These are phyloP conservation scores for Strigops habroptila DNA, from an alignment of 2,113 vertebrate genomes.

Conservation along the genomic window DNA sequence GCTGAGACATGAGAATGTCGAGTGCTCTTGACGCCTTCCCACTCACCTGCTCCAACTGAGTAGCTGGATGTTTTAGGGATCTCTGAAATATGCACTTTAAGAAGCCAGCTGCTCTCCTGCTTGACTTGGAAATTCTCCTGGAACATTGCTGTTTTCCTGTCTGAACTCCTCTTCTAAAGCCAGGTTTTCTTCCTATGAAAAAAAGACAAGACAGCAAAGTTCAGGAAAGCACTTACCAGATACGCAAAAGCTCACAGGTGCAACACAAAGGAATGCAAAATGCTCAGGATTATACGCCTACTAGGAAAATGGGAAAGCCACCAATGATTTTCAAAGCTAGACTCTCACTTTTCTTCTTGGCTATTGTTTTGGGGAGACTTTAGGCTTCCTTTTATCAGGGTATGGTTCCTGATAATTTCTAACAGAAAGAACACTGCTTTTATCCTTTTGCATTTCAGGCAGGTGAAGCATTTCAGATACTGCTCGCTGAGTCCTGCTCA, in stretches of 20 bases:
- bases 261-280: neutral
- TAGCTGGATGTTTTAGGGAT: neutral
- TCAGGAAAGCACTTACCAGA: neutral
- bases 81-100: neutral
- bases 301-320: neutral
- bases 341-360: neutral
- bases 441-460: neutral
- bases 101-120: neutral
- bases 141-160: neutral
- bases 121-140: neutral
- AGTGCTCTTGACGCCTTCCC: accelerated
- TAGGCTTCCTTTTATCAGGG: neutral
- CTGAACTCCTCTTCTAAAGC: neutral
- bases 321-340: neutral
- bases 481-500: neutral
- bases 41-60: constrained; percentile 8
- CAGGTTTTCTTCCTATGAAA: neutral
- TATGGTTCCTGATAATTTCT: neutral
- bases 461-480: neutral
- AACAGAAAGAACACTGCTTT: neutral
- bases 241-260: neutral
- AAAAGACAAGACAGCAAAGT: neutral
- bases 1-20: neutral
- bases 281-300: neutral
- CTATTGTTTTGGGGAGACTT: neutral